These are phyloP conservation scores for Rugalucina vietnamica DNA, from an alignment of 2,888 invertebrate genomes.

Conservation along the genomic window DNA sequence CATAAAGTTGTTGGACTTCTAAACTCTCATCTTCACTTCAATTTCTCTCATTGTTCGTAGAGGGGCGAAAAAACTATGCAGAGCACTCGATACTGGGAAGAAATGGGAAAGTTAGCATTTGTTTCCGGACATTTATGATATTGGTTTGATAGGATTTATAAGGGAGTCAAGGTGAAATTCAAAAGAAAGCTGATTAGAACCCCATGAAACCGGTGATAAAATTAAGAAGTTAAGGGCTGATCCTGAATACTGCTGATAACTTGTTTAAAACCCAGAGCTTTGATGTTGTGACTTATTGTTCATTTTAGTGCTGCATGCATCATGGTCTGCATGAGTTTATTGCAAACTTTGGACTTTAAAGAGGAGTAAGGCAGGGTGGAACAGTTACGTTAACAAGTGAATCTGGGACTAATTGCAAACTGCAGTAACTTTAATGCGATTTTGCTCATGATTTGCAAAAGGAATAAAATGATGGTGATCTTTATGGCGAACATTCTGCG, in stretches of 20 bases:
- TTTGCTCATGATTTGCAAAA: background rate
- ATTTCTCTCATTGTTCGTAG: background rate
- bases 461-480: background rate
- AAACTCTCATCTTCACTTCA: background rate
- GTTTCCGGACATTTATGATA: background rate
- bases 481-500: background rate
- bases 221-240: background rate
- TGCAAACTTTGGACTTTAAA: background rate
- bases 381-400: background rate
- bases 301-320: background rate
- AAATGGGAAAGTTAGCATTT: background rate
- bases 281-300: constrained; percentile 11
- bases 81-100: background rate
- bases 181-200: constrained; percentile 12
- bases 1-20: background rate
- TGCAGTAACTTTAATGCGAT: background rate
- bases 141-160: constrained; percentile 1
- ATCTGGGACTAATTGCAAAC: background rate
- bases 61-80: constrained; percentile 4
- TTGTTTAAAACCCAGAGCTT: constrained; percentile 1
- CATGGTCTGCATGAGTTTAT: background rate
- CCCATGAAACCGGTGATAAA: constrained; percentile 11
- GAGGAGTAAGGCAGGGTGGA: background rate
- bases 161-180: background rate
- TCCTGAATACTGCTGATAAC: background rate